Percentiles rank a stretch among this genome's conserved stretches.
Evolutionary conservation across 2,113 vertebrate genomes (phyloP).

Genomic region (Ceyx melanurus): DNA sequence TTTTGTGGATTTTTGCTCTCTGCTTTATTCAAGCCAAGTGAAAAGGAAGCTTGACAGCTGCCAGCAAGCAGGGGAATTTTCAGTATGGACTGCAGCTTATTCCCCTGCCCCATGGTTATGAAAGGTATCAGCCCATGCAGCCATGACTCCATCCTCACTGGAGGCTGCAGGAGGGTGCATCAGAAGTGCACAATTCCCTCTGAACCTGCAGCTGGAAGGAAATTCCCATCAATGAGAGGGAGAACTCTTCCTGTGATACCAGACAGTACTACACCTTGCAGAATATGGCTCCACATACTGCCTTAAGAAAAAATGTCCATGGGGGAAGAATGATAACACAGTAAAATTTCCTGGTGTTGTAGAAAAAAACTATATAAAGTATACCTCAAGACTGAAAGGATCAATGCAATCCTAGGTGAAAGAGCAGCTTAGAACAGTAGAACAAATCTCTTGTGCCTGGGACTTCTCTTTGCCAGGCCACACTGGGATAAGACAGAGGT

Average conservation of each 20-base stretch:
- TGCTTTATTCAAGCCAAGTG: neutral
- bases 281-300: rapidly evolving
- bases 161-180: rapidly evolving
- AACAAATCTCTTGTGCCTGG: neutral
- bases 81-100: neutral
- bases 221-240: neutral
- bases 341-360: neutral
- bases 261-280: neutral
- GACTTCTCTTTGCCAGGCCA: neutral
- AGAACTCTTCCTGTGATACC: neutral
- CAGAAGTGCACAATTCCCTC: neutral
- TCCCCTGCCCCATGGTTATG: rapidly evolving
- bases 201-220: neutral
- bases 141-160: neutral
- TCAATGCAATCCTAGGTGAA: neutral
- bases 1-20: constrained; percentile 11
- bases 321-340: neutral
- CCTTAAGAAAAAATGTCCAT: neutral
- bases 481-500: neutral
- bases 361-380: neutral
- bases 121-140: neutral
- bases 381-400: neutral
- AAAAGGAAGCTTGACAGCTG: constrained; percentile 14
- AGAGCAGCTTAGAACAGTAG: neutral
- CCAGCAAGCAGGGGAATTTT: neutral